These are phyloP conservation scores for Podotricha telesiphe DNA, from an alignment of 2,888 invertebrate species.

Conservation along the genomic window DNA sequence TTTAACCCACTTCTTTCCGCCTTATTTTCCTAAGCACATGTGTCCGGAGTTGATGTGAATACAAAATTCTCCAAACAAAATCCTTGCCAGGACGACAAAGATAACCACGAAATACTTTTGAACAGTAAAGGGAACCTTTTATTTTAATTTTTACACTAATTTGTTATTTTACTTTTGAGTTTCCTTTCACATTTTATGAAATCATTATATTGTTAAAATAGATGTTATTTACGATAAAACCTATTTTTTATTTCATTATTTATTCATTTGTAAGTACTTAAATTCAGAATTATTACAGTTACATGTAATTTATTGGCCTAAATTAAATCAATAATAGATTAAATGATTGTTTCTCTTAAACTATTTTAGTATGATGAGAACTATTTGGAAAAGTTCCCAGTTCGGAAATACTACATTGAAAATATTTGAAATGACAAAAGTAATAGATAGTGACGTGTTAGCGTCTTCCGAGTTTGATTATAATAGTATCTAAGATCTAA, in stretches of 20 bases:
- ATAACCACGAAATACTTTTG: too few species aligned
- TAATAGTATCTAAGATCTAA: background rate
- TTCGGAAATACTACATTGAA: conserved; percentile 42
- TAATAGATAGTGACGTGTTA: conserved; percentile 11
- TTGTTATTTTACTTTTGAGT: background rate
- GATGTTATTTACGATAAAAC: too few species aligned
- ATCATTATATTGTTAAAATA: too few species aligned
- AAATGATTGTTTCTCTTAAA: conserved; percentile 42
- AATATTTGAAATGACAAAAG: conserved; percentile 17
- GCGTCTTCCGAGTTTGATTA: conserved; percentile 11
- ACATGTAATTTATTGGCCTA: conserved; percentile 37
- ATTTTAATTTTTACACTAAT: background rate
- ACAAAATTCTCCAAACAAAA: too few species aligned
- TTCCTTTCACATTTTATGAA: background rate
- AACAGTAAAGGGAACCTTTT: too few species aligned
- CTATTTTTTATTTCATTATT: background rate
- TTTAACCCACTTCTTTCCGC: too few species aligned
- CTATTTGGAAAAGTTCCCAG: conserved; percentile 47
- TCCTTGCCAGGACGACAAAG: too few species aligned
- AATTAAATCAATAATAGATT: conserved; percentile 44
- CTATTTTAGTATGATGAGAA: conserved; percentile 46
- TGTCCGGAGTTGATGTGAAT: too few species aligned
- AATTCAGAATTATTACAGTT: background rate
- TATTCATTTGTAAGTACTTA: background rate
- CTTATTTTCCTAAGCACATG: too few species aligned